These are phyloP conservation scores for Bombus ignitus DNA, from an alignment of 1,140 invertebrate species.

Conservation along the genomic window DNA sequence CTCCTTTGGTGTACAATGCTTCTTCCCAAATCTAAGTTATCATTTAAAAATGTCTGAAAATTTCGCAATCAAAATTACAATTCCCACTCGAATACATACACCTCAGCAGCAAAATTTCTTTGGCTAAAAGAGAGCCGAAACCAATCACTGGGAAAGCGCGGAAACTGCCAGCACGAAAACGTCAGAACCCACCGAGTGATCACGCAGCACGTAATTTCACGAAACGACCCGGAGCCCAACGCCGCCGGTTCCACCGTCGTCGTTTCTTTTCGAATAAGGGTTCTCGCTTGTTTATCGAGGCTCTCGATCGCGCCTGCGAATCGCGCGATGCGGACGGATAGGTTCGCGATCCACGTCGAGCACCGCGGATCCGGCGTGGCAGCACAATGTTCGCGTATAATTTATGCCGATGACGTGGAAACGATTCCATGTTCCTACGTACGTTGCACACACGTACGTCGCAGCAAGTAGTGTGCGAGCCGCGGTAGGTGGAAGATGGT, in stretches of 20 bases:
- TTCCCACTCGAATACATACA: background rate
- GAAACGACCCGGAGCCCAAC: background rate
- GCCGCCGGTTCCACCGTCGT: background rate
- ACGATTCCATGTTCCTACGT: slow-evolving; percentile 43
- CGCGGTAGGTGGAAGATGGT: slow-evolving; percentile 61
- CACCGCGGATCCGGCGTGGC: slow-evolving; percentile 46
- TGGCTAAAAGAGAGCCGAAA: background rate
- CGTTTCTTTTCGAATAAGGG: background rate
- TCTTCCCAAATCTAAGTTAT: no score
- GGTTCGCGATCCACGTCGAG: slow-evolving; percentile 27
- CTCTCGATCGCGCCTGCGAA: slow-evolving; percentile 53
- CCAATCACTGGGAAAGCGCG: background rate
- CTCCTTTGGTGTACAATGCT: no score
- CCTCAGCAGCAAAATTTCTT: no score
- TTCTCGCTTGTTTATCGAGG: slow-evolving; percentile 47
- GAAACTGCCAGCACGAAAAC: background rate
- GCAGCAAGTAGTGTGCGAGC: background rate
- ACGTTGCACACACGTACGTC: background rate
- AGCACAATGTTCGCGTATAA: slow-evolving; percentile 72
- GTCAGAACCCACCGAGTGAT: background rate
- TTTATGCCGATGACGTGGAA: slow-evolving; percentile 74
- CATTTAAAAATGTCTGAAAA: no score
- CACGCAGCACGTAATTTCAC: background rate
- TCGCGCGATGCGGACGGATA: slow-evolving; percentile 40
- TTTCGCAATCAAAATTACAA: background rate